Evolutionary conservation across 1,140 invertebrate genomes (phyloP).

Genomic region (Melanaphis sacchari): DNA sequence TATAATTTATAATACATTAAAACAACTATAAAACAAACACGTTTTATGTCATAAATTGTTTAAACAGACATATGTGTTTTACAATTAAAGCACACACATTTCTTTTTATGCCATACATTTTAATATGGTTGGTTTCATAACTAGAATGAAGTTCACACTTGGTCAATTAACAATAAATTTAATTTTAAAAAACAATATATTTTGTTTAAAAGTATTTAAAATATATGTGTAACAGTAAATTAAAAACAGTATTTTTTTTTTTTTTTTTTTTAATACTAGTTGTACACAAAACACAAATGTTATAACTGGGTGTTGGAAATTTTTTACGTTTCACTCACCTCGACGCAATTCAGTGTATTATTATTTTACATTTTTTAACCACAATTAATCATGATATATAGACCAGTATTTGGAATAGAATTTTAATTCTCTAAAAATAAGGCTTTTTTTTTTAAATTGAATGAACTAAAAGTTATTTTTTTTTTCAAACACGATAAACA

Average conservation of each 20-base stretch:
- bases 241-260: too few relatives aligned
- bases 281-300: background rate
- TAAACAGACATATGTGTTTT: constrained; percentile 4
- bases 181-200: background rate
- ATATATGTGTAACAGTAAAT: background rate
- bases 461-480: background rate
- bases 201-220: background rate
- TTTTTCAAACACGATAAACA: background rate
- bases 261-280: background rate
- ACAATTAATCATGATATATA: background rate
- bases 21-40: constrained; percentile 6
- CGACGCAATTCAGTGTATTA: background rate
- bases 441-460: background rate
- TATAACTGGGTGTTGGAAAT: background rate
- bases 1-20: background rate
- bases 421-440: background rate
- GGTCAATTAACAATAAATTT: constrained; percentile 47
- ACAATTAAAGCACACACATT: background rate
- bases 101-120: background rate
- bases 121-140: constrained; percentile 22
- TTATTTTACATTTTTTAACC: background rate
- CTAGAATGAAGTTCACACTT: constrained; percentile 12
- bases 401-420: background rate
- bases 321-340: constrained; percentile 12
- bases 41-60: constrained; percentile 29